A percentile compares a stretch with the other conserved stretches of the same genome.
phyloP scores from a whole-genome alignment of 2,888 invertebrate genomes.

The Tinea trinotella region DNA sequence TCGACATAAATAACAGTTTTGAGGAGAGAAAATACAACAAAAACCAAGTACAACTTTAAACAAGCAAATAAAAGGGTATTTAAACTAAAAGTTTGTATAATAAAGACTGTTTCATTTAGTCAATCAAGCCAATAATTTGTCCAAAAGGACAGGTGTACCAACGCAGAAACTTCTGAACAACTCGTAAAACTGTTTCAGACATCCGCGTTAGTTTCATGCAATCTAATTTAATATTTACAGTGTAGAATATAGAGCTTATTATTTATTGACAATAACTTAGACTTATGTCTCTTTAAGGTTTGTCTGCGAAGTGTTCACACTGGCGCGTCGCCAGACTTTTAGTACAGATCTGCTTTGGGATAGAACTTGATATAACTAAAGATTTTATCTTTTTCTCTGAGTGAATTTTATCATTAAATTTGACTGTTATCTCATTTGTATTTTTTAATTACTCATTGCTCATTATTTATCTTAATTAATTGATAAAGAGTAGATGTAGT shows the following conservation, averaged over 20 bases:
- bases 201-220: conserved; percentile 8
- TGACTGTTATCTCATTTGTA: background rate
- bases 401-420: conserved; percentile 13
- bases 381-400: conserved; percentile 12
- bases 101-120: background rate
- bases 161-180: background rate
- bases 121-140: conserved; percentile 9
- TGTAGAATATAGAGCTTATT: conserved; percentile 11
- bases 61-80: background rate
- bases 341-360: conserved; percentile 14
- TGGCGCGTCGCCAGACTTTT: conserved; percentile 12
- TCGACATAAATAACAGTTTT: no score
- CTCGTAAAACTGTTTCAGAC: conserved; percentile 17
- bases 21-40: background rate
- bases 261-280: conserved; percentile 11
- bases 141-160: conserved; percentile 14
- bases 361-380: conserved; percentile 13
- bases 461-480: no score
- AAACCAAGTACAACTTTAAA: background rate
- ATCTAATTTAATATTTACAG: conserved; percentile 4
- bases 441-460: background rate
- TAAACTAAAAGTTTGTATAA: background rate
- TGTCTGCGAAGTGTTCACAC: background rate
- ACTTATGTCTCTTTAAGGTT: conserved; percentile 7
- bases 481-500: no score